Evolutionary conservation across 1,140 invertebrate species (phyloP).

Genomic region (Pseudomyrmex cubaensis): DNA sequence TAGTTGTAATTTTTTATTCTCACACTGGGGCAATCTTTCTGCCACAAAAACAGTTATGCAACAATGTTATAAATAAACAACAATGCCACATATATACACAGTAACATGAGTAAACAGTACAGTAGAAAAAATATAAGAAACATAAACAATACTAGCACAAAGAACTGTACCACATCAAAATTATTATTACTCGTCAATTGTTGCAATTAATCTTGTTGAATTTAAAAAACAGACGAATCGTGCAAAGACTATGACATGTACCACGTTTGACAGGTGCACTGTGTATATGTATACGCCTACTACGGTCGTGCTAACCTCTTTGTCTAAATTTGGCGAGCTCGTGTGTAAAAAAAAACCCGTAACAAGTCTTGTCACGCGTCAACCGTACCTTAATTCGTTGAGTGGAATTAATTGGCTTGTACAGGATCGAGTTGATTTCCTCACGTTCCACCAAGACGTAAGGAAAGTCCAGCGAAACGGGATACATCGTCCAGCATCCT

Average conservation of each 20-base stretch:
- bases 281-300: slow-evolving; percentile 5
- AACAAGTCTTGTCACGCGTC: neutral
- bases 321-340: neutral
- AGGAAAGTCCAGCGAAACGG: slow-evolving; percentile 77
- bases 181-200: slow-evolving; percentile 1
- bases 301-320: slow-evolving; percentile 10
- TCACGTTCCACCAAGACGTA: slow-evolving; percentile 80
- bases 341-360: neutral
- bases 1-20: too few relatives aligned
- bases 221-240: neutral
- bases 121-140: neutral
- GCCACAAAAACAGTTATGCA: neutral
- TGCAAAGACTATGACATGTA: neutral
- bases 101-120: neutral
- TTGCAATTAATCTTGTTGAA: neutral
- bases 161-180: neutral
- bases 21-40: neutral
- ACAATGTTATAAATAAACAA: neutral
- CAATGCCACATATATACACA: neutral
- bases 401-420: slow-evolving; percentile 80
- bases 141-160: neutral
- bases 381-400: slow-evolving; percentile 81
- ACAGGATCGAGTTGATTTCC: slow-evolving; percentile 80
- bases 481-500: slow-evolving; percentile 46
- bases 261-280: slow-evolving; percentile 20